A percentile compares a stretch with the other conserved stretches of the same genome.
Conservation (phyloP, 2,113 vertebrate species). For the Martes martes region DNA sequence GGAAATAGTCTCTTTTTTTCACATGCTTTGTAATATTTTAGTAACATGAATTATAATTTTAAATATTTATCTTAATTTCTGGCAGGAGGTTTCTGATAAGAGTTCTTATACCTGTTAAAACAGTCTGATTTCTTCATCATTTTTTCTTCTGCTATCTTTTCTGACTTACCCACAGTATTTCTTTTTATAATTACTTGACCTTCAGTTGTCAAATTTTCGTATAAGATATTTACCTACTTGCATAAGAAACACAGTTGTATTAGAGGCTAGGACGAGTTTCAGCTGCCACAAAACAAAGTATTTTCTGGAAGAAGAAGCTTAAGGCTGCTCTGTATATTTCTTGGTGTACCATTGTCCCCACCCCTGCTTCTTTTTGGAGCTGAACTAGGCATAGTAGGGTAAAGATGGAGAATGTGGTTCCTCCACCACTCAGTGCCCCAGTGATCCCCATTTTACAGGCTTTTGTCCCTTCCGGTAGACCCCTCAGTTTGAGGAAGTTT, state of each 20-base stretch:
- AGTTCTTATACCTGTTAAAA: background rate
- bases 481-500: background rate
- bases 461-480: background rate
- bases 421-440: background rate
- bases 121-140: background rate
- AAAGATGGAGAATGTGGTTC: background rate
- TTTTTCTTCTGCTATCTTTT: background rate
- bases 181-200: background rate
- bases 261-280: background rate
- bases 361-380: background rate
- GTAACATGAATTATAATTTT: background rate
- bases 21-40: background rate
- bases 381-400: background rate
- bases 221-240: background rate
- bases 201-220: background rate
- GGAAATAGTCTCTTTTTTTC: background rate
- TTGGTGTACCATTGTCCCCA: background rate
- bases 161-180: background rate
- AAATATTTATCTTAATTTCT: background rate
- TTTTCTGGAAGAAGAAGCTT: background rate
- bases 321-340: background rate
- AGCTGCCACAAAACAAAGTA: background rate
- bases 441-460: background rate
- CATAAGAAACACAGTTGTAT: background rate
- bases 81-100: background rate